phyloP scores from a whole-genome alignment of 2,113 vertebrate genomes.

The Phasianus colchicus region DNA sequence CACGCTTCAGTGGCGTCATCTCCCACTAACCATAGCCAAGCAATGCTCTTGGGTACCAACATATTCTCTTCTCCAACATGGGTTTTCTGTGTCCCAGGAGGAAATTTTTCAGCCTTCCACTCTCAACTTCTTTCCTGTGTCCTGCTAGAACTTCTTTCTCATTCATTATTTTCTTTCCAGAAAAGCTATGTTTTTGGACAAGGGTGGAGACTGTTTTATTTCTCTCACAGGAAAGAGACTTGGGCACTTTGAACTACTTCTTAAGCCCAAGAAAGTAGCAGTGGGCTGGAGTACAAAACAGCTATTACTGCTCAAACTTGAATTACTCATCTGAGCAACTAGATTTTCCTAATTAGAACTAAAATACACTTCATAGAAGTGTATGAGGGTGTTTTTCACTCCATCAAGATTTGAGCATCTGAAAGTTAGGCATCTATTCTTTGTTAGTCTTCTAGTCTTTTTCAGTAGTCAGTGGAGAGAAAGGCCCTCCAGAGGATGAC shows the following conservation, averaged over 20 bases:
- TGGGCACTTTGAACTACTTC: slow-evolving; percentile 18
- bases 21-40: slow-evolving; percentile 24
- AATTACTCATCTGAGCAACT: slow-evolving; percentile 41
- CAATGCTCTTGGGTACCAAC: not conserved
- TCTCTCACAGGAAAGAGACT: slow-evolving; percentile 28
- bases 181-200: slow-evolving; percentile 47
- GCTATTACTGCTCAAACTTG: slow-evolving; percentile 25
- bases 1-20: slow-evolving; percentile 12
- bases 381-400: slow-evolving; percentile 19
- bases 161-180: slow-evolving; percentile 43
- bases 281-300: slow-evolving; percentile 30
- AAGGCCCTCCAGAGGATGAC: not conserved
- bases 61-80: not conserved
- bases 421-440: slow-evolving; percentile 22
- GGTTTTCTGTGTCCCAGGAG: slow-evolving; percentile 21
- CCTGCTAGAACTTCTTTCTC: slow-evolving; percentile 38
- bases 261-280: slow-evolving; percentile 54
- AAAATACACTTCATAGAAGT: slow-evolving; percentile 23
- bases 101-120: slow-evolving; percentile 29
- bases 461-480: not conserved
- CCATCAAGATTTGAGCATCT: not conserved
- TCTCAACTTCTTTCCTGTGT: slow-evolving; percentile 26
- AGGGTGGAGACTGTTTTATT: slow-evolving; percentile 52
- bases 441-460: not conserved
- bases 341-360: slow-evolving; percentile 14